Base-by-base conservation (phyloP, 2,888 invertebrate species). In the Ethmia dodecea region DNA sequence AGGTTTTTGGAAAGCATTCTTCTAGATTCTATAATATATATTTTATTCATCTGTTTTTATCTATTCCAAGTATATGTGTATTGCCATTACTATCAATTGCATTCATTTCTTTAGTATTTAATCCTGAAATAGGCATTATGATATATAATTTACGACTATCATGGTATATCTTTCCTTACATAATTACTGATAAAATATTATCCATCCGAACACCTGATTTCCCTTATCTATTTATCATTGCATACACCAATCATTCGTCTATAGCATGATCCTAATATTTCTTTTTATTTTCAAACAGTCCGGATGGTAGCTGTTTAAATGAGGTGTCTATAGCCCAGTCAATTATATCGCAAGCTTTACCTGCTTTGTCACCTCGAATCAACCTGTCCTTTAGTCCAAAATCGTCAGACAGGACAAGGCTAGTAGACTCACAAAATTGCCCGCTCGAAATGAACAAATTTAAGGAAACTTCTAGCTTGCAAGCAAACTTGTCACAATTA, bases 331-430 rank as follows among this genome's bases (percentile, higher is more conserved):
- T 87, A 53, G 84, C 87, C 37, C 87, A 87, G 50, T 86, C 87
- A n/a, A 87, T 87, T 40, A 86, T 87, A 67, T 87, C 87, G 35
- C 87, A 87, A 76, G 86, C 86, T 55, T 75, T 87, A 49, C 86
- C 86, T 34, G 78, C 86, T 46, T 65, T 87, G 28, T 86, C 86
- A 42, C 84, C 86, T 31, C 71, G 84, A 43, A 52, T 83, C 39
- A 83, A 63, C 40, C 49, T 84, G 49, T 73, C 86, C 32, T 86
- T 86, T 47, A 80, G 80, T 45, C 78, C 79, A 13, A 83, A 86
- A 59, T 72, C 80, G 28, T 77, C 76, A 8, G 87, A 87, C 43
- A 74, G 86, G 54, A 76, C 87, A 9, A 72, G 86, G 63, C 55
- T 87, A 40, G 86, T 87, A 12, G 81, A 75, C 33, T 53, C 65